These are phyloP conservation scores for Melitaea athalia DNA, from an alignment of 2,888 invertebrate species.

Conservation along the genomic window DNA sequence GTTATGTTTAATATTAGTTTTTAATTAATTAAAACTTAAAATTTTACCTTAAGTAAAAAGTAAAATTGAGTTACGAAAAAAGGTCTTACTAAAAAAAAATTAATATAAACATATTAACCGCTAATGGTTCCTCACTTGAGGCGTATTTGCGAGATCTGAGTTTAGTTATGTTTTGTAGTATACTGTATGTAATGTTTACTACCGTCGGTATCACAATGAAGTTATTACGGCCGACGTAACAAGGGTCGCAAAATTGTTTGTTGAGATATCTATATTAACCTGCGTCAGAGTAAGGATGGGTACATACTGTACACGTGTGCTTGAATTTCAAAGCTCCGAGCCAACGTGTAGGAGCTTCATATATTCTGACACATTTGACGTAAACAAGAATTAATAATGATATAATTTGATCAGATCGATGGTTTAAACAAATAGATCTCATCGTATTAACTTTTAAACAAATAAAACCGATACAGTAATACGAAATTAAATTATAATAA, in stretches of 20 bases:
- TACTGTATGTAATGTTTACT: constrained; percentile 40
- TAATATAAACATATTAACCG: not conserved
- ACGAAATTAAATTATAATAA: constrained; percentile 17
- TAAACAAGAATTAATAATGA: not conserved
- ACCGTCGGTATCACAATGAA: constrained; percentile 41
- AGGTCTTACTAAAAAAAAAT: not conserved
- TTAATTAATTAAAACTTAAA: too few relatives aligned
- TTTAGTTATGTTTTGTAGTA: constrained; percentile 39
- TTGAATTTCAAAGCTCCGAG: constrained; percentile 33
- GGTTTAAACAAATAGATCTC: not conserved
- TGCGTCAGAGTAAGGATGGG: constrained; percentile 32
- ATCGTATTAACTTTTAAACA: not conserved
- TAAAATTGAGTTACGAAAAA: too few relatives aligned
- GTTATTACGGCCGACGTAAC: constrained; percentile 43
- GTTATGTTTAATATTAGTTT: too few relatives aligned
- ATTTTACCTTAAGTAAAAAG: too few relatives aligned
- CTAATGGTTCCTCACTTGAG: constrained; percentile 22
- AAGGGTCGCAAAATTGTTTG: constrained; percentile 44
- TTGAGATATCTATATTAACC: constrained; percentile 44
- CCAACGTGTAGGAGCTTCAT: constrained; percentile 8
- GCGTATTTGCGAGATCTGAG: constrained; percentile 23
- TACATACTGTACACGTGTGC: constrained; percentile 24
- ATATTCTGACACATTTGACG: not conserved
- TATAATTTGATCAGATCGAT: not conserved
- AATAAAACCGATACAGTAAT: not conserved